Base-by-base conservation (phyloP, 2,888 invertebrate genomes). In the Orchestes rusci region DNA sequence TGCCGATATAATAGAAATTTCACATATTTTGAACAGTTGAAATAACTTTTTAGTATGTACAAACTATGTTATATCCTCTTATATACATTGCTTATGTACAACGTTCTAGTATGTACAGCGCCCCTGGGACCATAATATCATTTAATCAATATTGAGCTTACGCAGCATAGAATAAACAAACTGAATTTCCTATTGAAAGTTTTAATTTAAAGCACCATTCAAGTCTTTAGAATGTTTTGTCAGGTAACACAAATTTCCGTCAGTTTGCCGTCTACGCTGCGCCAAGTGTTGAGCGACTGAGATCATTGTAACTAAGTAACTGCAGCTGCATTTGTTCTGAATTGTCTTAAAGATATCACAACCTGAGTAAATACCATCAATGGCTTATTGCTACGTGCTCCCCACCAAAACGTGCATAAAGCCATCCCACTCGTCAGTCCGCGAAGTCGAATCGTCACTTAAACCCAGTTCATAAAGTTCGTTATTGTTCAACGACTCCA, bases 401-500 rank as follows among this genome's bases (percentile, higher is more conserved):
- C 80, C 81, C 63, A 82, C 81, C 64, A 82, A 71, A 61, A 81
- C 77, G 66, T 81, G 67, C 76, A 81, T 79, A 65, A 80, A 79
- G 64, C 78, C 78, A 59, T 75, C 74, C 64, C 73, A 67, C 54
- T 74, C 74, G 30, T 71, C 69, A 37, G 66, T 63, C 50, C 70
- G 62, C 23, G 62, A 56, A 18, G 60, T 56, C 18, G 56, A 52
- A 74, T 69, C 78, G 4, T 47, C 39, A 74, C 68, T 75, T 72
- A 59, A 69, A 65, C 81, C 82, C 56, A 85, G 71, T 71, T 87
- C 86, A 67, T 82, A 82, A 56, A 86, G 72, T 72, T 88, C 86
- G 70, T 85, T 86, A 71, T 84, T 82, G 64, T 82, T 82, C 34
- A 82, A 68, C 53, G 87, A 86, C 70, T 89, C 89, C 44, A 89